Evolutionary conservation across 2,113 vertebrate species (phyloP), one percentile per base, ranked within the genome.

Genomic region (Telmatochromis brachygnathus): DNA sequence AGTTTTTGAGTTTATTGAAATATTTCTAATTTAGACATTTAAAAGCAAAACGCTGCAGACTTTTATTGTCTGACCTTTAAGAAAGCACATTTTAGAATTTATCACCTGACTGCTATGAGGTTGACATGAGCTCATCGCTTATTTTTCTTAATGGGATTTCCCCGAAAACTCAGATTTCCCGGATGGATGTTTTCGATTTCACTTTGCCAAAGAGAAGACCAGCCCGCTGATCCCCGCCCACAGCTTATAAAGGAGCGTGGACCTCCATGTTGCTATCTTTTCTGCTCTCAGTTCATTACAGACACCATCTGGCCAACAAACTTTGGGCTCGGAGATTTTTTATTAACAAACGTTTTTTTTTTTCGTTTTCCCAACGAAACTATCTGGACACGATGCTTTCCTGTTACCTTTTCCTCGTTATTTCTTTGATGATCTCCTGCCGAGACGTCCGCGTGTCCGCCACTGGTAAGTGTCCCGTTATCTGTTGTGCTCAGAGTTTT

Each of bases 381-480:
- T n/a, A 39, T 7, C 12, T 5, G 68, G 21, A 26, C 39, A 73
- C 23, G 9, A 73, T 73, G 68, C 14, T 6, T 73, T 45, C 13
- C 39, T 26, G 13, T 26, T 26, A 45, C 14, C 13, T 2, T 73
- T 73, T 45, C 5, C 8, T 73, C 5, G 1, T 73, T 26, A 3
- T 45, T 73, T 45, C 11, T 26, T 45, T 45, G 37, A 17, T 6
- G 6, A 45, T 9, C 21, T 45, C 13, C 0, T 9, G 0, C 11
- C 35, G 5, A 37, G 60, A 65, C 60, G 17, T 65, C 60, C 17
- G 3, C 1, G 8, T 4, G 8, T 73, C 21, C 68, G 21, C 1
- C 12, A 3, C 1, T 14, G 0, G 68, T 73, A 26, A 73, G 68
- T 45, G 5, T 70, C n/a, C n/a, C 65, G 65, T 73, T 45, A 45